A percentile compares a stretch with the other conserved stretches of the same genome.
These are phyloP conservation scores for Cephus pygmeus DNA, from an alignment of 2,888 invertebrate genomes.

Conservation along the genomic window DNA sequence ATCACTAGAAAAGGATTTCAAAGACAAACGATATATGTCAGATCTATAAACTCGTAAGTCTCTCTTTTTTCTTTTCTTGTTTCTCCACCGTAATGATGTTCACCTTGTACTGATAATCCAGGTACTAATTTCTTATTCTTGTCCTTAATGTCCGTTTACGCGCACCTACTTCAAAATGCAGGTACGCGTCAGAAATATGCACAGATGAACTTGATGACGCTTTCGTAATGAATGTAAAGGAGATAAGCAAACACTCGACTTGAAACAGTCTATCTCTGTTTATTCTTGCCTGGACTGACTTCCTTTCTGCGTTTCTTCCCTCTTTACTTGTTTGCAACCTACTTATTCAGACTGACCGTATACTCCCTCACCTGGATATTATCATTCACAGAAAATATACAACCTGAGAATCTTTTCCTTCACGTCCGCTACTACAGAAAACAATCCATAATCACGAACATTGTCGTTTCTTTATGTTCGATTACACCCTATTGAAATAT, in stretches of 20 bases:
- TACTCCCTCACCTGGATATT: neutral
- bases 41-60: neutral
- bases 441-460: constrained; percentile 62
- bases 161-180: neutral
- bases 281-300: neutral
- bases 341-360: neutral
- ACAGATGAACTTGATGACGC: neutral
- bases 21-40: neutral
- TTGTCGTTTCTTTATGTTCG: constrained; percentile 34
- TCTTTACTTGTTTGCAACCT: neutral
- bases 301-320: neutral
- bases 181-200: neutral
- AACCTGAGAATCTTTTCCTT: neutral
- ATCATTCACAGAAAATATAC: neutral
- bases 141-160: neutral
- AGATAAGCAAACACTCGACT: neutral
- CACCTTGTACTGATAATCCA: neutral
- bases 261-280: neutral
- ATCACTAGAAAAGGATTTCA: constrained; percentile 30
- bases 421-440: constrained; percentile 54
- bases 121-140: neutral
- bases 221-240: neutral
- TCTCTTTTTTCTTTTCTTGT: neutral
- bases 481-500: neutral
- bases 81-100: neutral